Percentiles rank a stretch among this genome's conserved stretches.
Conservation (phyloP, 2,888 invertebrate species). For the Drosophila kuntzei region DNA sequence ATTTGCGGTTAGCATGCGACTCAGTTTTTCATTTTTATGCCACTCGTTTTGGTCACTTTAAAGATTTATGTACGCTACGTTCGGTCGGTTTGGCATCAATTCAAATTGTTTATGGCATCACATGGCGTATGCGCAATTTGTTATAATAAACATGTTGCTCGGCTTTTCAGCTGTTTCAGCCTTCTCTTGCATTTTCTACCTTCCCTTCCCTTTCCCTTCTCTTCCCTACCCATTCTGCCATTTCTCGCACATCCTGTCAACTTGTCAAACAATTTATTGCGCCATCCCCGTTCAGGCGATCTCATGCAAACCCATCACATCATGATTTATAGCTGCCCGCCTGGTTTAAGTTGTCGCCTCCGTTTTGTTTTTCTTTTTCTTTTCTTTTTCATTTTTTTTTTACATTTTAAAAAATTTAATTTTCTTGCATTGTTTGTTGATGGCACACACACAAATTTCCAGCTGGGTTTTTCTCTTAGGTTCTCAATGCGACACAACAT, state of each 20-base stretch:
- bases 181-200: constrained; percentile 1
- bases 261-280: constrained; percentile 79
- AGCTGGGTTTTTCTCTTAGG: constrained; percentile 17
- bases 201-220: neutral
- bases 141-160: constrained; percentile 79
- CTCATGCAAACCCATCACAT: constrained; percentile 39
- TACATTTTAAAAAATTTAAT: constrained; percentile 49
- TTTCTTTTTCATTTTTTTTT: constrained; percentile 11
- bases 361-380: constrained; percentile 30
- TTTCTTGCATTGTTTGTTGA: constrained; percentile 53
- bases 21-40: constrained; percentile 12
- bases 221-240: neutral
- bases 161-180: constrained; percentile 42
- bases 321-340: constrained; percentile 73
- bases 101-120: constrained; percentile 71
- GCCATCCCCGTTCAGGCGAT: constrained; percentile 35
- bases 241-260: constrained; percentile 60
- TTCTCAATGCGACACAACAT: constrained; percentile 30
- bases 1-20: constrained; percentile 43
- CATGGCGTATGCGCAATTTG: constrained; percentile 79
- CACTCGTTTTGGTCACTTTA: constrained; percentile 56
- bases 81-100: constrained; percentile 54
- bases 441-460: constrained; percentile 32
- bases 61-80: constrained; percentile 54
- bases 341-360: constrained; percentile 61